Evolutionary conservation across 2,797 vertebrate genomes (phyloP).

Genomic region (Acipenser oxyrinchus): DNA sequence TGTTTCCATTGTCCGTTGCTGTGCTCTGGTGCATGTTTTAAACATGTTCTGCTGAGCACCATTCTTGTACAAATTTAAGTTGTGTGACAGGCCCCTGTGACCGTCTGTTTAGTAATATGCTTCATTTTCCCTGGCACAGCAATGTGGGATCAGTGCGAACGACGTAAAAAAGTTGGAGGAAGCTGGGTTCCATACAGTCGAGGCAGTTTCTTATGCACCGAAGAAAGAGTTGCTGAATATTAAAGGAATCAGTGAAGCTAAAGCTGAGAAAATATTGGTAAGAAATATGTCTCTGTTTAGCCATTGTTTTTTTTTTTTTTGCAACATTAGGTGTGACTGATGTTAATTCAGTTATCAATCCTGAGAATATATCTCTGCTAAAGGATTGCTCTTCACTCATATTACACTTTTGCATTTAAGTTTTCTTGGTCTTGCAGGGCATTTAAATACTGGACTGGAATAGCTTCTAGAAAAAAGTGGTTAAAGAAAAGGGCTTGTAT

Average conservation of each 20-base stretch:
- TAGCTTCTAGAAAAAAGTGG: too few relatives aligned
- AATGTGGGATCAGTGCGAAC: constrained; percentile 83
- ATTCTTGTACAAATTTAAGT: neutral
- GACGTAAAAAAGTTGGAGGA: constrained; percentile 95
- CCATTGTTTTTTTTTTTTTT: neutral
- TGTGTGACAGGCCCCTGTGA: neutral
- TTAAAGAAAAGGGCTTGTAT: too few relatives aligned
- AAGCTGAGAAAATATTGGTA: constrained; percentile 92
- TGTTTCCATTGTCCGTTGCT: neutral
- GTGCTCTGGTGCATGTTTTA: neutral
- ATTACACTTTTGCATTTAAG: too few relatives aligned
- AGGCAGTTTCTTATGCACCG: constrained; percentile 89
- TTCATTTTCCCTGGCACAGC: constrained; percentile 51
- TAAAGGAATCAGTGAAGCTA: constrained; percentile 95
- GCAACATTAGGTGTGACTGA: neutral
- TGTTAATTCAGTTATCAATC: too few relatives aligned
- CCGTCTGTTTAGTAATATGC: neutral
- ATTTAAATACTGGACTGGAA: too few relatives aligned
- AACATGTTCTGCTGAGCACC: neutral
- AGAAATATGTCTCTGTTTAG: constrained; percentile 26
- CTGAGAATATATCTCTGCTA: too few relatives aligned
- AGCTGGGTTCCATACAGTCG: constrained; percentile 92
- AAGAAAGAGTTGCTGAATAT: constrained; percentile 94
- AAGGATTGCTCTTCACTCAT: too few relatives aligned
- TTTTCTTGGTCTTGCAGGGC: too few relatives aligned